A percentile compares a stretch with the other conserved stretches of the same genome.
Conservation (phyloP, 37 sponge, comb jelly and placozoan genomes). For the Lycopodina hypogea region DNA sequence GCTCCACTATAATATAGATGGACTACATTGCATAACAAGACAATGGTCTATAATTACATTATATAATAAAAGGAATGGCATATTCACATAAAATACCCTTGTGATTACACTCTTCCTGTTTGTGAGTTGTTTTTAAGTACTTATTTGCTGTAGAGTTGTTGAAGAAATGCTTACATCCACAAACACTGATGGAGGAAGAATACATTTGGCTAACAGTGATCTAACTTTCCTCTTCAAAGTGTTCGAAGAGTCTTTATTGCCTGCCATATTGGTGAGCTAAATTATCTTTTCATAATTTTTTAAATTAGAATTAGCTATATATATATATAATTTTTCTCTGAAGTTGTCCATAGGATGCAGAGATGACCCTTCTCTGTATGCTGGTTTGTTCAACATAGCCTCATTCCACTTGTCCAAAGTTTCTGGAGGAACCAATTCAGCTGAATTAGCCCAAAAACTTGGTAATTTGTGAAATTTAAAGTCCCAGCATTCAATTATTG, state of each 20-base stretch:
- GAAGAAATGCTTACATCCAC: not conserved
- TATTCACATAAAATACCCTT: too few species aligned
- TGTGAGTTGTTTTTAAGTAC: not conserved
- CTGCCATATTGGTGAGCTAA: slow-evolving; percentile 35
- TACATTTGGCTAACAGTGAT: not conserved
- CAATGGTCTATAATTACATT: too few species aligned
- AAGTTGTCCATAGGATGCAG: slow-evolving; percentile 12
- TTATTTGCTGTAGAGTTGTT: not conserved
- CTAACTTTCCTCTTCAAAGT: slow-evolving; percentile 13
- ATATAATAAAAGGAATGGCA: too few species aligned
- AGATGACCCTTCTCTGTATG: slow-evolving; percentile 21
- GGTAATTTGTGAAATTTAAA: not conserved
- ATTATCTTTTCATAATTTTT: not conserved
- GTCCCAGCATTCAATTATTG: not conserved
- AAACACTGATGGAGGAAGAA: not conserved
- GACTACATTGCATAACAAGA: too few species aligned
- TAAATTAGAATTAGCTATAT: not conserved
- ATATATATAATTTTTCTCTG: not conserved
- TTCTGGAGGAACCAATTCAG: not conserved
- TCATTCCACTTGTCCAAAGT: slow-evolving; percentile 2
- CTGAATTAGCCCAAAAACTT: slow-evolving; percentile 1
- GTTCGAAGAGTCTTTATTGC: slow-evolving; percentile 35
- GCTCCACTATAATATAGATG: too few species aligned
- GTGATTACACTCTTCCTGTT: too few species aligned
- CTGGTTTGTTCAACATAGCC: slow-evolving; percentile 9